phyloP scores from a whole-genome alignment of 2,888 invertebrate species.

The Zygogramma bicolorata region DNA sequence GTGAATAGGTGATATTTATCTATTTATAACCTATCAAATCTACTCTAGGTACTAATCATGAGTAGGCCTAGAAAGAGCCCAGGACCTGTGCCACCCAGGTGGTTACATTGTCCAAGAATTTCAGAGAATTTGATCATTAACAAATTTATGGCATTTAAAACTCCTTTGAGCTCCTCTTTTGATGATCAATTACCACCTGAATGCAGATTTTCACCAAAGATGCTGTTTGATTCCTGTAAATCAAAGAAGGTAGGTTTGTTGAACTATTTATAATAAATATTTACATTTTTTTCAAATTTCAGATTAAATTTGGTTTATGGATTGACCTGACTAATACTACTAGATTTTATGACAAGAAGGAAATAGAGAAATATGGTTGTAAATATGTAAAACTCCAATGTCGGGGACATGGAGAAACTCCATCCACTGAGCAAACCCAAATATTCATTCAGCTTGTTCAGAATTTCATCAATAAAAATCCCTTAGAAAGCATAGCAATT shows the following conservation, averaged over 20 bases:
- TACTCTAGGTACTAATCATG: conserved; percentile 47
- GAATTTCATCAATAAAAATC: conserved; percentile 83
- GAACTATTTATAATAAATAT: not conserved
- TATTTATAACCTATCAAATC: conserved; percentile 26
- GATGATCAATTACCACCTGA: conserved; percentile 87
- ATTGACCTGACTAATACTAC: conserved; percentile 96
- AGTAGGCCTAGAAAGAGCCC: conserved; percentile 61
- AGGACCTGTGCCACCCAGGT: conserved; percentile 85
- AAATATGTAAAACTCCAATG: conserved; percentile 91
- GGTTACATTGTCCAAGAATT: conserved; percentile 90
- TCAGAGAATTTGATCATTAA: conserved; percentile 78
- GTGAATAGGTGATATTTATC: not conserved
- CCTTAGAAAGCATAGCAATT: conserved; percentile 83
- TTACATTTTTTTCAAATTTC: conserved; percentile 18
- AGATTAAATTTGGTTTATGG: conserved; percentile 93
- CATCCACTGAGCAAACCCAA: conserved; percentile 84
- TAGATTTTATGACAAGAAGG: conserved; percentile 89
- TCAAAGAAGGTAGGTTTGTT: conserved; percentile 75
- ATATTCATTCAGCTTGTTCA: conserved; percentile 86
- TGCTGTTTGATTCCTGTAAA: conserved; percentile 86
- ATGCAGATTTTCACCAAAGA: conserved; percentile 86
- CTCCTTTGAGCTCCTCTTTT: conserved; percentile 87
- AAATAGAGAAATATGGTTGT: conserved; percentile 81
- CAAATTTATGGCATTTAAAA: conserved; percentile 95
- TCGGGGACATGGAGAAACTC: conserved; percentile 93